phyloP scores from a whole-genome alignment of 2,797 vertebrate genomes.

The Gymnodraco acuticeps region DNA sequence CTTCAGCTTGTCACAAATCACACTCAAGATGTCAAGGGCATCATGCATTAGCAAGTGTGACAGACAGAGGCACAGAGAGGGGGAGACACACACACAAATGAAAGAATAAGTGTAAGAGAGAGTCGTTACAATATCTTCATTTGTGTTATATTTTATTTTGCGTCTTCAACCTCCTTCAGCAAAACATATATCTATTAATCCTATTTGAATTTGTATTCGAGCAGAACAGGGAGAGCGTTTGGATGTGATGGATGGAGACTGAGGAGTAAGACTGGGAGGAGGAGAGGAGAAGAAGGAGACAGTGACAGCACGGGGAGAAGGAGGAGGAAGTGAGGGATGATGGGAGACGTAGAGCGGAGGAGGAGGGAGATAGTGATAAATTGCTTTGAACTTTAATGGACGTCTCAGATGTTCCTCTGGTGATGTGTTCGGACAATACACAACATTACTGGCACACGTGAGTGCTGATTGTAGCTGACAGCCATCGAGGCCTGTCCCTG shows the following conservation, averaged over 20 bases:
- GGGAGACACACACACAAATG: slow-evolving; percentile 48
- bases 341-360: slow-evolving; percentile 56
- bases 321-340: slow-evolving; percentile 61
- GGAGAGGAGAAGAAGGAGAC: slow-evolving; percentile 57
- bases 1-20: slow-evolving; percentile 80
- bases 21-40: slow-evolving; percentile 81
- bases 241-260: slow-evolving; percentile 61
- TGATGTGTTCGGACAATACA: slow-evolving; percentile 83
- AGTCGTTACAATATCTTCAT: slow-evolving; percentile 6
- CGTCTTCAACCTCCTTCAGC: slow-evolving; percentile 48
- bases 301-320: slow-evolving; percentile 58
- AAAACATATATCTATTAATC: slow-evolving; percentile 53
- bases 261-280: slow-evolving; percentile 56
- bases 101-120: slow-evolving; percentile 24
- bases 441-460: slow-evolving; percentile 81
- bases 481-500: slow-evolving; percentile 72
- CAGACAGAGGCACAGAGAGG: slow-evolving; percentile 58
- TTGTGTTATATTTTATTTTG: slow-evolving; percentile 33
- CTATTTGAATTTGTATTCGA: slow-evolving; percentile 66
- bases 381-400: slow-evolving; percentile 86
- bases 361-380: slow-evolving; percentile 73
- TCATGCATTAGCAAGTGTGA: slow-evolving; percentile 72
- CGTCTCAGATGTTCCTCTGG: slow-evolving; percentile 76
- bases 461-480: slow-evolving; percentile 79
- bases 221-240: slow-evolving; percentile 40